Evolutionary conservation across 2,113 vertebrate species (phyloP).

Genomic region (Malaclemys terrapin): DNA sequence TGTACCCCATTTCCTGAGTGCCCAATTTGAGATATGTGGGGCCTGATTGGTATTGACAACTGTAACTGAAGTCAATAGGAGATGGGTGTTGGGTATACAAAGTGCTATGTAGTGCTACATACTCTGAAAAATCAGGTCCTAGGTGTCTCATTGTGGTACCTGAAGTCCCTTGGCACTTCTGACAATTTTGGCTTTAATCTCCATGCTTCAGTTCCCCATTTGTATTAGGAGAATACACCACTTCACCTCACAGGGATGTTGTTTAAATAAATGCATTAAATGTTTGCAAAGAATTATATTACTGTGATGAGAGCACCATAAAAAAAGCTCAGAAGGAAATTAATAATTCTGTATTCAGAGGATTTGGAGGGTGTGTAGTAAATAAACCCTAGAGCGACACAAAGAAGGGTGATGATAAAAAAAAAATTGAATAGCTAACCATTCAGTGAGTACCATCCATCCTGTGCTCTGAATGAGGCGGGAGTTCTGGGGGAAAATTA

Average conservation of each 20-base stretch:
- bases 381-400: not conserved
- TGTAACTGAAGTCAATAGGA: fast-evolving
- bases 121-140: not conserved
- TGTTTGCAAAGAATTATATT: not conserved
- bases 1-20: not conserved
- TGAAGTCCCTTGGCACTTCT: fast-evolving
- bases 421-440: not conserved
- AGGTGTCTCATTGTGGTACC: not conserved
- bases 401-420: not conserved
- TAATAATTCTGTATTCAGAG: not conserved
- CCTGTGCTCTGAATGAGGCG: fast-evolving
- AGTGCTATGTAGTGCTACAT: not conserved
- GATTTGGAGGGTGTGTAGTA: not conserved
- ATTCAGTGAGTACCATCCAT: fast-evolving
- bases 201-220: fast-evolving
- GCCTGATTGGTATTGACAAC: not conserved
- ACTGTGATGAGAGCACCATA: not conserved
- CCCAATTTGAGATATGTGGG: not conserved
- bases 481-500: fast-evolving
- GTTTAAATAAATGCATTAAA: not conserved
- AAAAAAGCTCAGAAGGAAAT: not conserved
- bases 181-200: not conserved
- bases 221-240: not conserved
- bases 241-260: not conserved
- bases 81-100: not conserved